Percentiles rank a stretch among this genome's conserved stretches.
phyloP scores from a whole-genome alignment of 2,113 vertebrate species.

The Lycocorax pyrrhopterus region DNA sequence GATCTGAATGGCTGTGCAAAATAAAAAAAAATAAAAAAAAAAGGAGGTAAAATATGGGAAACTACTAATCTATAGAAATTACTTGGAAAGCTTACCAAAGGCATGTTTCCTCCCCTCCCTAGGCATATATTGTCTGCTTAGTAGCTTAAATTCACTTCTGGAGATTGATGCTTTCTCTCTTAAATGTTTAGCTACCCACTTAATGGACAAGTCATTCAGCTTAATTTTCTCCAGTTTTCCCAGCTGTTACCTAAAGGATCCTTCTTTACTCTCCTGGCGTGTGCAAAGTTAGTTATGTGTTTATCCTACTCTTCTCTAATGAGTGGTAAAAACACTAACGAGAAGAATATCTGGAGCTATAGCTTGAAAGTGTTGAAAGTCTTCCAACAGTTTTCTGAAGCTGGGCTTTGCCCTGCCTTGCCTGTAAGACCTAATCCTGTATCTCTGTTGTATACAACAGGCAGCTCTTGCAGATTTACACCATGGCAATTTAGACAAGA shows the following conservation, averaged over 20 bases:
- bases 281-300: neutral
- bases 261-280: neutral
- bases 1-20: neutral
- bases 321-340: neutral
- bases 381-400: neutral
- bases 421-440: neutral
- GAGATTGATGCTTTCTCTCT: neutral
- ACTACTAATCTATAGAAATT: neutral
- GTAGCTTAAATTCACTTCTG: neutral
- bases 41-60: neutral
- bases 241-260: neutral
- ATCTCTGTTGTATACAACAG: neutral
- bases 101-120: fast-evolving
- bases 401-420: neutral
- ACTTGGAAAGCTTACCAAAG: neutral
- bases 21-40: neutral
- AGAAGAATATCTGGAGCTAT: neutral
- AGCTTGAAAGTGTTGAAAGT: neutral
- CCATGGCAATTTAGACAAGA: neutral
- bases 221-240: neutral
- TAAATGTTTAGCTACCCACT: neutral
- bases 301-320: neutral
- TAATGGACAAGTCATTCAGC: neutral
- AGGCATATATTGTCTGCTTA: neutral
- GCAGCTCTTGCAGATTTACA: neutral